These are phyloP conservation scores for Gadus chalcogrammus DNA, from an alignment of 2,113 vertebrate species.

Conservation along the genomic window DNA sequence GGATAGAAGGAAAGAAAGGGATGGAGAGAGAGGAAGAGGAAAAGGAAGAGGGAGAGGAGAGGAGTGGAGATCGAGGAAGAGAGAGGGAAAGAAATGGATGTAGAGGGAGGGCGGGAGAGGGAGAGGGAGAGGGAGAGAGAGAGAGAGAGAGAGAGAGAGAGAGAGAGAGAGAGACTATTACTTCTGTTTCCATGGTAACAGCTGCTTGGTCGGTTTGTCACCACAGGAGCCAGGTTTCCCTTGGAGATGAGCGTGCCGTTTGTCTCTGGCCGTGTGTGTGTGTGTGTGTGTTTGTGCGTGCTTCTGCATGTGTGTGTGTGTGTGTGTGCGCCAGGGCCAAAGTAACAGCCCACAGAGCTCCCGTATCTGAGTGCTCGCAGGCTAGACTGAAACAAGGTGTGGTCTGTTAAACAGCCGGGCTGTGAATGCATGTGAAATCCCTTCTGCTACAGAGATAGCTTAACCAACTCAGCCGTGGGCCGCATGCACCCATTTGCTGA, in stretches of 20 bases:
- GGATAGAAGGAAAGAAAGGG: too few relatives aligned
- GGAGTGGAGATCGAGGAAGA: too few relatives aligned
- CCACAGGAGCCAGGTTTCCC: slow-evolving; percentile 70
- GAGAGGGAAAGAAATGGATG: too few relatives aligned
- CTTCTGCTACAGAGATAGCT: neutral
- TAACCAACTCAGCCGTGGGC: neutral
- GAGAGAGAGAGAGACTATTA: slow-evolving; percentile 53
- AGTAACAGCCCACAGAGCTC: too few relatives aligned
- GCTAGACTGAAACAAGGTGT: neutral
- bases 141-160: slow-evolving; percentile 17
- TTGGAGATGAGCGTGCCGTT: slow-evolving; percentile 61
- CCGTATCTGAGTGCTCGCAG: slow-evolving; percentile 4
- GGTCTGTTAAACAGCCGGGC: neutral
- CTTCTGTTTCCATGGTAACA: slow-evolving; percentile 78
- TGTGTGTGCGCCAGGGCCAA: slow-evolving; percentile 7
- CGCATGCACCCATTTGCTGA: too few relatives aligned
- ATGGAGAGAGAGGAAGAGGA: neutral
- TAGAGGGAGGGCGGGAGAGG: neutral
- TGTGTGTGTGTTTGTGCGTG: slow-evolving; percentile 17
- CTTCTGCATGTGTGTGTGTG: slow-evolving; percentile 9
- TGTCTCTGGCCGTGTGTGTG: slow-evolving; percentile 42
- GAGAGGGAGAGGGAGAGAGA: neutral
- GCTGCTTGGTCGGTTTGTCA: slow-evolving; percentile 68
- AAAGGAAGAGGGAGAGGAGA: neutral
- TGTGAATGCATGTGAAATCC: neutral